Evolutionary conservation across 2,888 invertebrate species (phyloP).

Genomic region (Eledona agricola): DNA sequence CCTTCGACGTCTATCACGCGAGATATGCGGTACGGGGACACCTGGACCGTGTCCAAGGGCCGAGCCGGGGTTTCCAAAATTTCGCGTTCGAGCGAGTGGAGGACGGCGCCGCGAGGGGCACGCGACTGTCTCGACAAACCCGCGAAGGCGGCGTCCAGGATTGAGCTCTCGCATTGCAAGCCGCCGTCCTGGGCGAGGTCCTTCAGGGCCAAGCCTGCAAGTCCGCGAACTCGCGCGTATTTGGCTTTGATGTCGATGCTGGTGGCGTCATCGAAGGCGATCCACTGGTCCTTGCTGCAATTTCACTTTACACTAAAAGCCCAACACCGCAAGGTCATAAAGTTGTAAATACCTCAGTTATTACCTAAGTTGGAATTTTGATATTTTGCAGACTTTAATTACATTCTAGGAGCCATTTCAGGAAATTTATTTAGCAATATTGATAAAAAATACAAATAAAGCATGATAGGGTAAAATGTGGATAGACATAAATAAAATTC

Average conservation of each 20-base stretch:
- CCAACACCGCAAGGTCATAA: no score
- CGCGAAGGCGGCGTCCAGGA: slow-evolving; percentile 64
- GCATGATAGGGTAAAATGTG: no score
- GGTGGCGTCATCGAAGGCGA: slow-evolving; percentile 78
- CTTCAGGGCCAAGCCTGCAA: slow-evolving; percentile 74
- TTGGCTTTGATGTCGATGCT: slow-evolving; percentile 80
- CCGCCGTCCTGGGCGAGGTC: slow-evolving; percentile 65
- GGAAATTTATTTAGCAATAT: no score
- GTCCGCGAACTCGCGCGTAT: slow-evolving; percentile 74
- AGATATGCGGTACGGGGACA: slow-evolving; percentile 77
- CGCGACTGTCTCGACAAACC: slow-evolving; percentile 70
- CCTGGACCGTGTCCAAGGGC: slow-evolving; percentile 69
- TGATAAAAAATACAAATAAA: no score
- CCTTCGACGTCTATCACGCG: slow-evolving; percentile 79
- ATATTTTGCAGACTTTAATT: no score
- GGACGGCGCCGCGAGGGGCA: slow-evolving; percentile 71
- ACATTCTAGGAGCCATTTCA: no score
- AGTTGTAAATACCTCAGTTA: no score
- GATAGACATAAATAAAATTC: no score
- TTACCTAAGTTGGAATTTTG: no score
- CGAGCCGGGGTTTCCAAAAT: slow-evolving; percentile 65
- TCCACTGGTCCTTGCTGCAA: slow-evolving; percentile 73
- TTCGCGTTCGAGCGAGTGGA: slow-evolving; percentile 72
- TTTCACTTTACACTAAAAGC: slow-evolving; percentile 1
- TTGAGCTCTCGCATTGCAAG: slow-evolving; percentile 64